phyloP scores from a whole-genome alignment of 2,888 invertebrate genomes.

The Odontocerum albicorne region DNA sequence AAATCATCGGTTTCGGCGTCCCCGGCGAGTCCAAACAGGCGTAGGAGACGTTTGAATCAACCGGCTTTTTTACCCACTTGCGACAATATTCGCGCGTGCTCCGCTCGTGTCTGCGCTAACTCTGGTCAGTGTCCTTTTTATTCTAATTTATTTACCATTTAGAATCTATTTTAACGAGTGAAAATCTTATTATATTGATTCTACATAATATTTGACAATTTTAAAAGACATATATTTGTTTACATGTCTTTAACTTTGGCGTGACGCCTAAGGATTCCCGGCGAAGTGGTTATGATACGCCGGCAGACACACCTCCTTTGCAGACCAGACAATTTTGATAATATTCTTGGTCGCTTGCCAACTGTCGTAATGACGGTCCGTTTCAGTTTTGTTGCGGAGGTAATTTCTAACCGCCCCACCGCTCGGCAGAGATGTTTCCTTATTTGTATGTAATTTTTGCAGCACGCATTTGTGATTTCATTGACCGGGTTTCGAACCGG shows the following conservation, averaged over 20 bases:
- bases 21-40: slow-evolving; percentile 24
- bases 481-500: slow-evolving; percentile 28
- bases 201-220: neutral
- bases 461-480: slow-evolving; percentile 23
- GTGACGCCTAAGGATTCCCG: slow-evolving; percentile 2
- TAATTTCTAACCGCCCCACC: slow-evolving; percentile 18
- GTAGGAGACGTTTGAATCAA: slow-evolving; percentile 30
- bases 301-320: slow-evolving; percentile 10
- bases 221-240: neutral
- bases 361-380: slow-evolving; percentile 10
- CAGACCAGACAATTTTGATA: slow-evolving; percentile 6
- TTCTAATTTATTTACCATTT: neutral
- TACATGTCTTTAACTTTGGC: neutral
- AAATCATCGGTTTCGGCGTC: slow-evolving; percentile 11
- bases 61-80: slow-evolving; percentile 30
- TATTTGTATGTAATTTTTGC: slow-evolving; percentile 24
- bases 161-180: slow-evolving; percentile 1
- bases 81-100: slow-evolving; percentile 32
- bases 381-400: slow-evolving; percentile 8
- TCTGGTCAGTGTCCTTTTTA: slow-evolving; percentile 17
- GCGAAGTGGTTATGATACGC: slow-evolving; percentile 3
- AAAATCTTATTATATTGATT: neutral
- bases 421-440: slow-evolving; percentile 20
- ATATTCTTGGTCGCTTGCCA: slow-evolving; percentile 17
- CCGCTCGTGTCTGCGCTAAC: slow-evolving; percentile 25